Conservation (phyloP, 2,888 invertebrate genomes). For the Drosophila helvetica region DNA sequence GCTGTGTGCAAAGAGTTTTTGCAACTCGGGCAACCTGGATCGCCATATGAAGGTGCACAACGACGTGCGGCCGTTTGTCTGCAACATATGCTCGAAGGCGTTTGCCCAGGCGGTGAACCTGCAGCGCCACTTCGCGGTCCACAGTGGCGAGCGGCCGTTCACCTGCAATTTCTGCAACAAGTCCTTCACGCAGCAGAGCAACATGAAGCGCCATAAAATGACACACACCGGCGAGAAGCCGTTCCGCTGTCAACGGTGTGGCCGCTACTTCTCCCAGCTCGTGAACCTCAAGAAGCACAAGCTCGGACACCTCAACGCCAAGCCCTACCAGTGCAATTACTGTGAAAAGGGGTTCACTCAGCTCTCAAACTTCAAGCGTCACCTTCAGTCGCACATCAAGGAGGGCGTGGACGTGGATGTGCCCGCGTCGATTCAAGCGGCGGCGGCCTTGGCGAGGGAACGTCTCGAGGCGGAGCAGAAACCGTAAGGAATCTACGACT, state of each 20-base stretch:
- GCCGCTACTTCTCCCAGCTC: constrained; percentile 82
- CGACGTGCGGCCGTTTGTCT: constrained; percentile 82
- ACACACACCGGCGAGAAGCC: constrained; percentile 84
- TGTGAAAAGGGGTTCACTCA: constrained; percentile 83
- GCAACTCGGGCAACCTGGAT: constrained; percentile 83
- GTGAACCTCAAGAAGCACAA: constrained; percentile 84
- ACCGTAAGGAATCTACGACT: constrained; percentile 39
- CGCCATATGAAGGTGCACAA: constrained; percentile 84
- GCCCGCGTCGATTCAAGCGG: constrained; percentile 72
- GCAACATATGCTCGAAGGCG: constrained; percentile 81
- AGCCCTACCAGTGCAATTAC: constrained; percentile 81
- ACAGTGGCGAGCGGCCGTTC: constrained; percentile 83
- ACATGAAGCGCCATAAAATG: constrained; percentile 83
- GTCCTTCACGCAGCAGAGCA: constrained; percentile 83
- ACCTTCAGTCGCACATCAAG: constrained; percentile 80
- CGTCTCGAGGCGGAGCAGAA: constrained; percentile 79
- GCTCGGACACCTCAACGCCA: constrained; percentile 82
- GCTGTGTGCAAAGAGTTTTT: constrained; percentile 82
- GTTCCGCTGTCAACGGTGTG: constrained; percentile 83
- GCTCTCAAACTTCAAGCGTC: constrained; percentile 82
- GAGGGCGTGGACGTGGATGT: constrained; percentile 79
- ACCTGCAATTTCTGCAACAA: constrained; percentile 82
- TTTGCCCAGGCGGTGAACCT: constrained; percentile 83
- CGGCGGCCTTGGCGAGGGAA: constrained; percentile 75
- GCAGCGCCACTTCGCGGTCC: constrained; percentile 83